Evolutionary conservation across 2,888 invertebrate species (phyloP), one percentile per base, ranked within the genome.

Genomic region (Ochropacha duplaris): DNA sequence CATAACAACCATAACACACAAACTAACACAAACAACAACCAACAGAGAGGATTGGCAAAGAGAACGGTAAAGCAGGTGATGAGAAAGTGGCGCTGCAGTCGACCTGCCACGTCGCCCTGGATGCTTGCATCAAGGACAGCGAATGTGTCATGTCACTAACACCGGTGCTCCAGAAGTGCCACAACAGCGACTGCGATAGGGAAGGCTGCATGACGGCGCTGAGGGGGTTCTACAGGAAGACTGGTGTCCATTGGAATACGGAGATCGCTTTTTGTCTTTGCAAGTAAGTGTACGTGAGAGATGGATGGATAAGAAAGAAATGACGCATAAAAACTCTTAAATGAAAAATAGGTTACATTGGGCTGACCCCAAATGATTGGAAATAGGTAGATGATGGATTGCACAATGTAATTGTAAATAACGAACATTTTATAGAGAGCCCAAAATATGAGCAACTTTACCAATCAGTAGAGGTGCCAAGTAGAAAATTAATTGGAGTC

Each of bases 241-340:
- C 96, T 22, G 95, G 95, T 58, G 95, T 96, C 68, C 95, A 95
- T 71, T 96, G 97, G 95, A 97, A 97, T 81, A 94, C 97, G 66
- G 98, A 98, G 88, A 96, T 98, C 74, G 98, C 98, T 71, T 98
- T 98, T 91, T 98, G 98, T 85, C 94, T 98, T 62, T 98, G 98
- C 97, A 97, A 96, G 98, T 97, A 90, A 95, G 96, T 94, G 3
- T 49, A 22, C 26, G 1, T 8, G 8, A 26, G 5, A 26, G 8
- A 6, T 26, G 5, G 26, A 26, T 26, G 8, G 8, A 26, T 5
- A 26, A 26, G 26, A 26, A 8, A 28, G 2, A 9, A 9, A 12
- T 31, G 31, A 2, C 12, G 2, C 12, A 6, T 12, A 31, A 2
- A 31, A n/a, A n/a, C n/a, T n/a, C n/a, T n/a, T n/a, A n/a, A n/a